A percentile compares a stretch with the other conserved stretches of the same genome.
phyloP scores from a whole-genome alignment of 2,888 invertebrate genomes.

The Cephonodes hylas region DNA sequence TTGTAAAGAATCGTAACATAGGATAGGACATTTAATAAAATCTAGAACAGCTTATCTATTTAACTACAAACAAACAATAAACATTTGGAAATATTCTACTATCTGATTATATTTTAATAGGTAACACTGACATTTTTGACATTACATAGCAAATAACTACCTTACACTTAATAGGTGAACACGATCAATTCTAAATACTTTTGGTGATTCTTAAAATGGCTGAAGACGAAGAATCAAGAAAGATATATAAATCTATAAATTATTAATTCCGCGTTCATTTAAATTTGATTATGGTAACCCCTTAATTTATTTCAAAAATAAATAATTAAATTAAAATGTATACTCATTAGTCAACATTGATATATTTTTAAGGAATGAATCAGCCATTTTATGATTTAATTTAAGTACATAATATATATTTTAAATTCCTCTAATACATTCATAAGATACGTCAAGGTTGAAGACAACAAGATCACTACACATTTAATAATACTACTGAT shows the following conservation, averaged over 20 bases:
- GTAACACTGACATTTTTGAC: not conserved
- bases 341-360: not conserved
- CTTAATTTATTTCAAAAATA: too few relatives aligned
- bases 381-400: not conserved
- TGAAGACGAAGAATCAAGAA: not conserved
- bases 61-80: too few relatives aligned
- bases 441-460: not conserved
- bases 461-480: not conserved
- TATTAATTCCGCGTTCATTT: too few relatives aligned
- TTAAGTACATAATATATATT: not conserved
- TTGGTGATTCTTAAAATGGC: not conserved
- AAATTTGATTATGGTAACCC: too few relatives aligned
- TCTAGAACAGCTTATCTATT: too few relatives aligned
- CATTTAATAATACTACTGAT: conserved; percentile 13
- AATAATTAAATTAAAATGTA: too few relatives aligned
- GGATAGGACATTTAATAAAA: too few relatives aligned
- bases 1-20: too few relatives aligned
- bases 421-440: conserved; percentile 7
- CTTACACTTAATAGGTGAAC: not conserved
- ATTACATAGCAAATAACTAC: not conserved
- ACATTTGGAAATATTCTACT: too few relatives aligned
- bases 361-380: not conserved
- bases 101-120: not conserved
- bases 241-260: too few relatives aligned
- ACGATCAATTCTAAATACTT: not conserved